Base-by-base conservation (phyloP, 30 jellyfish, hydroid and myxozoan species). In the Cassiopea andromeda region DNA sequence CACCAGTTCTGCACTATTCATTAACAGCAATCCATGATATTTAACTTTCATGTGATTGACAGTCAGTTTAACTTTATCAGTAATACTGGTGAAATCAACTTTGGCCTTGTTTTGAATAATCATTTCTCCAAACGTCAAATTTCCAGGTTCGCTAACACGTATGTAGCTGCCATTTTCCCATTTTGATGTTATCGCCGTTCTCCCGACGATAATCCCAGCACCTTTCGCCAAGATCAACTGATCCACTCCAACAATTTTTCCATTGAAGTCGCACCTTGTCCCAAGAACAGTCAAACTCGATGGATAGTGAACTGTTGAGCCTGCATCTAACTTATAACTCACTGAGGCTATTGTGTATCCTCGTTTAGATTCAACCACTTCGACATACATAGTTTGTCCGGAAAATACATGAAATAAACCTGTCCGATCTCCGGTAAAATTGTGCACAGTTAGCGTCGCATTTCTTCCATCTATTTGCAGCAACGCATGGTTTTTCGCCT, bases 311-410 rank as follows among this genome's bases (percentile, higher is more conserved):
- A 73, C 80, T 44, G 87, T n/a, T 3, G 95, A 49, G 73, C 87
- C 90, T 4, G 90, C 82, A 50, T 79, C 95, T 17, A 80, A 50
- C 87, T 60, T 88, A 58, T 88, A 88, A 54, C 95, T 88, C 60
- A 88, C 95, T 2, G 95, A 91, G 5, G 95, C 95, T 18, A 88
- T 80, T 0, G 95, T 88, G 69, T 68, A 88, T 27, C 95, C 95
- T 1, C 95, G 85, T 5, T 9, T 43, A 7, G 95, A 78, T 48
- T 88, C 91, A 0, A 64, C 90, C 45, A 88, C 89, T 77, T 88
- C 95, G 1, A 88, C 95, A 69, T 27, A 88, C 79, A 88, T 80
- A 38, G 50, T 71, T 69, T 88, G 95, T 44, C 90, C 90, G 1
- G 75, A 1, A 19, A 64, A 69, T 15, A 88, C 59, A 47, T 88